Evolutionary conservation across 1,140 invertebrate genomes (phyloP).

Genomic region (Doryteuthis pealeii): DNA sequence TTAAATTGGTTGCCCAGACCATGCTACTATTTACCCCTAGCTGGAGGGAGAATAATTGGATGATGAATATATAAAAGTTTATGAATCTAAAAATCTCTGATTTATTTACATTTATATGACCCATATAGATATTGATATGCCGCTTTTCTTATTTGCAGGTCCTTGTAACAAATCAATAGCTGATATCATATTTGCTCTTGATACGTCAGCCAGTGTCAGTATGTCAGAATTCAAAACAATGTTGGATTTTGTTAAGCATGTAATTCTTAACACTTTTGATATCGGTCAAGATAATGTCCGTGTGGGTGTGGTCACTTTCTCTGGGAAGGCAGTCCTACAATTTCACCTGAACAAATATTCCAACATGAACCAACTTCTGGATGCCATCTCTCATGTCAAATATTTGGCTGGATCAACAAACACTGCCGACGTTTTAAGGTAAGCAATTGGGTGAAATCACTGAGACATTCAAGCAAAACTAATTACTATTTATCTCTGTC

Average conservation of each 20-base stretch:
- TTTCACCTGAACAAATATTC: constrained; percentile 14
- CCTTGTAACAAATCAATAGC: background rate
- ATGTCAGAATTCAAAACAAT: constrained; percentile 37
- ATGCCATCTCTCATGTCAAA: background rate
- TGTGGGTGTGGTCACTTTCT: background rate
- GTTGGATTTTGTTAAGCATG: constrained; percentile 23
- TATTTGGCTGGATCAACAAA: constrained; percentile 47
- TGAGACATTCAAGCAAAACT: too few species aligned
- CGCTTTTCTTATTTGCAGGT: background rate
- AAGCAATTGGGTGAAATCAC: too few species aligned
- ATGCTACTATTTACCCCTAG: too few species aligned
- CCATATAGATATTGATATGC: background rate
- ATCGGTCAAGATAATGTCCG: background rate
- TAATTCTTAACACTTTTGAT: constrained; percentile 13
- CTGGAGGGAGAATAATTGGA: too few species aligned
- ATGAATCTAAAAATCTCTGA: too few species aligned
- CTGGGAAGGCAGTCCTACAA: background rate
- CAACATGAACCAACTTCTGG: background rate
- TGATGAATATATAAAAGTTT: too few species aligned
- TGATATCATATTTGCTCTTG: constrained; percentile 41
- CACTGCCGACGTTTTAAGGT: constrained; percentile 42
- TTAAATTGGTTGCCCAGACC: too few species aligned
- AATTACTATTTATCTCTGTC: too few species aligned
- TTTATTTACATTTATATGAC: too few species aligned
- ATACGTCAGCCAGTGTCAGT: constrained; percentile 46